Evolutionary conservation across 2,113 vertebrate genomes (phyloP), one percentile per base, ranked within the genome.

Genomic region (Hirundichthys speculiger): DNA sequence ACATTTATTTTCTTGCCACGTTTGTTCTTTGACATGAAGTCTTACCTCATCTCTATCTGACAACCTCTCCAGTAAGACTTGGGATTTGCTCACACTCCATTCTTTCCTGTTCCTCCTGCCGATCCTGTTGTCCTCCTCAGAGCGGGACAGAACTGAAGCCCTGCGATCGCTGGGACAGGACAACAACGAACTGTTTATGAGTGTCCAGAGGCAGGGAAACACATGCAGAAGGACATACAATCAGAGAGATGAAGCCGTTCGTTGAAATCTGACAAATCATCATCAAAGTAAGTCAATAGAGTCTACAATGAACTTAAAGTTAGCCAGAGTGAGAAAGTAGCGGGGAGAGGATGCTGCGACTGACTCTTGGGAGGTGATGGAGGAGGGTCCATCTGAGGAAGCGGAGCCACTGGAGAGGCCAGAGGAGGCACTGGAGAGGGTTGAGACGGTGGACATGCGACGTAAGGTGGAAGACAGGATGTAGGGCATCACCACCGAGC

Each of bases 381-480:
- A 88, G 85, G 95, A 95, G 34, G 93, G 87, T 13, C 93, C 93
- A 0, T 96, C 95, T 0, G 96, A 97, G 0, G 95, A 96, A 0
- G 88, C 90, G 10, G 94, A 96, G 16, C 95, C 93, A 0, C 88
- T 93, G 49, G 94, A 96, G 69, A 91, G 72, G 75, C 94, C 93
- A 0, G 96, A 97, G 46, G 91, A 92, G 55, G 88, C 63, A 52
- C 91, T 86, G 0, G 96, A 97, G 3, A 94, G 88, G 79, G 94
- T 88, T 0, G 97, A 99, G 15, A 96, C 91, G 46, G 95, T 81
- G 3, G 97, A 99, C 91, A 98, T 86, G 63, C 97, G 92, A 19
- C 96, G 88, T 65, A 99, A 89, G 0, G 94, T 97, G 75, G 97
- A 98, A 5, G 96, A 96, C 93, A 95, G 88, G 92, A 99, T 96